These are phyloP conservation scores for Otolemur crassicaudatus DNA, from an alignment of 2,797 vertebrate species.

Conservation along the genomic window DNA sequence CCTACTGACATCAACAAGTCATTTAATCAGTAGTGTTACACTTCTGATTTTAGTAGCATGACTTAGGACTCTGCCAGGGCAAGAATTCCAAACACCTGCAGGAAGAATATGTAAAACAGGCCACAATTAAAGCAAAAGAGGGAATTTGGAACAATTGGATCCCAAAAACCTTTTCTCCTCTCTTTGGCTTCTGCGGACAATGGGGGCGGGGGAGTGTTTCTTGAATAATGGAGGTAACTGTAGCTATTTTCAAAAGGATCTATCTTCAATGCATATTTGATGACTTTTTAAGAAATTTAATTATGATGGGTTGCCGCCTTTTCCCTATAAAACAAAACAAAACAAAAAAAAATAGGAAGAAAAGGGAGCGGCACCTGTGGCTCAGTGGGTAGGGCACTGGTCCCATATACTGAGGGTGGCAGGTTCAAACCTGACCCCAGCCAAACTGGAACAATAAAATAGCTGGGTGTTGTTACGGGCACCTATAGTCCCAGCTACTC, in stretches of 20 bases:
- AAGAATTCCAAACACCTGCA: neutral
- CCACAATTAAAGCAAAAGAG: neutral
- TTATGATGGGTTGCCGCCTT: neutral
- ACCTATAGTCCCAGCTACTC: too few species aligned
- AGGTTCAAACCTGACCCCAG: too few species aligned
- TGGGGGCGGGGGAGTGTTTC: neutral
- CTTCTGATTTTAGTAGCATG: neutral
- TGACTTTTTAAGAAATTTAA: conserved; percentile 24
- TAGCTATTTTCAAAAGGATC: neutral
- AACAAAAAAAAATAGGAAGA: too few species aligned
- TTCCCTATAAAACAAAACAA: neutral
- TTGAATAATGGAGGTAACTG: neutral
- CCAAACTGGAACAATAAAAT: too few species aligned
- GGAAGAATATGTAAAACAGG: neutral
- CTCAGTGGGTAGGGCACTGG: too few species aligned
- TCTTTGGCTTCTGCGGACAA: neutral
- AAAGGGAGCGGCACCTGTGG: too few species aligned
- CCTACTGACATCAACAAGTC: neutral
- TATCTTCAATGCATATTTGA: neutral
- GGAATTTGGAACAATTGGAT: neutral
- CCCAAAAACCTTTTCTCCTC: neutral
- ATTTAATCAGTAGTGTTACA: neutral
- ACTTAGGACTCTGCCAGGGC: neutral
- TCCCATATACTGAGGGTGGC: too few species aligned
- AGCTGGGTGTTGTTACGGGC: too few species aligned